These are phyloP conservation scores for Pterois miles DNA, from an alignment of 2,797 vertebrate genomes.

Conservation along the genomic window DNA sequence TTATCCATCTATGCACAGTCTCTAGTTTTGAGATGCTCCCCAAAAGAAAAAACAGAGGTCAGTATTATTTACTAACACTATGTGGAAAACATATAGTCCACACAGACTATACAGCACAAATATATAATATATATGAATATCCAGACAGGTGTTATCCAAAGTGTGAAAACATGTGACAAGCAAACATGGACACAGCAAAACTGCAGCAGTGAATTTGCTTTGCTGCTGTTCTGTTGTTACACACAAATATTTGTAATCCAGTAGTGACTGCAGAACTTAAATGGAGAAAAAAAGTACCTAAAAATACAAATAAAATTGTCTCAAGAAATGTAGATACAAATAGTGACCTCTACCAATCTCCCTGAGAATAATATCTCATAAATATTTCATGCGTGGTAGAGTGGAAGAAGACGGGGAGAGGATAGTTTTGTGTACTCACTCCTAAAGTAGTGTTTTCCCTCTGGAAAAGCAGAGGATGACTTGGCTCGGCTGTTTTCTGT, in stretches of 20 bases:
- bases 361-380: conserved; percentile 41
- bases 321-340: conserved; percentile 33
- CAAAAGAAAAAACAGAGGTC: background rate
- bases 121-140: too few relatives aligned
- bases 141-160: background rate
- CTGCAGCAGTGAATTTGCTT: background rate
- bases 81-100: background rate
- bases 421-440: conserved; percentile 48
- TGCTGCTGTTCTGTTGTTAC: background rate
- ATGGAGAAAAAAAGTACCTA: background rate
- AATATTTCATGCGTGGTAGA: conserved; percentile 43
- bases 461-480: conserved; percentile 49
- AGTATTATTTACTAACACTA: background rate
- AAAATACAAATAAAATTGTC: conserved; percentile 20
- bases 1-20: background rate
- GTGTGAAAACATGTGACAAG: background rate
- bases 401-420: conserved; percentile 19
- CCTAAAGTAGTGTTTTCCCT: conserved; percentile 37
- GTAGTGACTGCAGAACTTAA: background rate
- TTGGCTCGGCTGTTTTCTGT: conserved; percentile 62
- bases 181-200: background rate
- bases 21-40: background rate
- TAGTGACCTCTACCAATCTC: conserved; percentile 40
- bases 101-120: background rate
- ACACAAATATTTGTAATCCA: background rate